Base-by-base conservation (phyloP, 2,797 vertebrate species). In the Sebastes flavidus region DNA sequence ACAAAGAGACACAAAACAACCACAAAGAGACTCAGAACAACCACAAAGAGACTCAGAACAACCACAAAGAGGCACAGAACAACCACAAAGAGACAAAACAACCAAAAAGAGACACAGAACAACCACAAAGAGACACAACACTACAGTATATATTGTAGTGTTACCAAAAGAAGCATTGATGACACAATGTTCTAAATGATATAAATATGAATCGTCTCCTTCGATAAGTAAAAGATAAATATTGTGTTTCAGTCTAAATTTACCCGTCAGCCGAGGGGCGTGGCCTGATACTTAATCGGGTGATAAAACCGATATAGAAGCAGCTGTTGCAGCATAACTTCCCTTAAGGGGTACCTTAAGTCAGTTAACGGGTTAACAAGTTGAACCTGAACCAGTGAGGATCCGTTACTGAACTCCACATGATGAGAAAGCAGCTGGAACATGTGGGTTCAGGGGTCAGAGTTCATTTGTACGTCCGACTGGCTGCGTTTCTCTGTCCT, bases 281-380 rank as follows among this genome's bases (percentile, higher is more conserved):
- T 14, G 75, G 59, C 38, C 38, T 80, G 87, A 69, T 4, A 88
- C 42, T 83, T 63, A 52, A 85, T 78, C 80, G 29, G 29, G 70
- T 61, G 79, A 83, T 87, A 65, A 87, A 88, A 80, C 87, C 4
- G 16, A 85, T 87, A 75, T 84, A 89, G 88, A 80, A 34, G 82
- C 89, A 90, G 85, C 90, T 83, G 87, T 36, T 84, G 81, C 77
- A 77, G 79, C 87, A 87, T 82, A 82, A 2, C 83, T 87, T 89
- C 82, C 86, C 91, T 84, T 86, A 84, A 87, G 60, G 63, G 81
- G 81, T 75, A 32, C 34, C 49, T 72, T 1, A 8, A 5, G 6
- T 72, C 72, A 67, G 83, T 72, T 9, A 54, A 46, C 46, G 8
- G 65, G 75, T 86, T 29, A 70, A 42, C 58, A 67, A 32, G 32